Base-by-base conservation (phyloP, 2,113 vertebrate species). In the Percina caprodes region DNA sequence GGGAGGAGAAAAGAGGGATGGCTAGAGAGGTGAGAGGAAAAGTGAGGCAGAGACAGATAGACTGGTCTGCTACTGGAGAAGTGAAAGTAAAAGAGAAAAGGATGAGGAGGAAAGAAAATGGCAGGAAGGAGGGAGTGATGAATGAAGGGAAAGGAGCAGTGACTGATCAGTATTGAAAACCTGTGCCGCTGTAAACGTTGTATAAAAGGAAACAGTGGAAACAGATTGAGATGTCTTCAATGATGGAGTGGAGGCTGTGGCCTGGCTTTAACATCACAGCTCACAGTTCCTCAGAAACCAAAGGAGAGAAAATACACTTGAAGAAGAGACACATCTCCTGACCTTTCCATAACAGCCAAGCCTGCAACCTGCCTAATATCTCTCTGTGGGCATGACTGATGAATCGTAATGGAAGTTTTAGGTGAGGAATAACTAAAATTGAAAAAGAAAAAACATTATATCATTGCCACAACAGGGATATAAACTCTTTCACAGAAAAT, bases 161-260 rank as follows among this genome's bases (percentile, higher is more conserved):
- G 93, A 94, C 93, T 91, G 92, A 94, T 93, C 84, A 83, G 89
- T 90, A 93, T 84, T 91, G 93, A 93, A 91, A 92, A 91, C 63
- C 89, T 77, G 89, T 91, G 90, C 86, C 74, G 86, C 89, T 88
- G 88, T 93, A 92, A 94, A 94, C 16, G 88, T 74, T 74, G 71
- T 54, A 56, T 86, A 86, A 90, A 92, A 86, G 91, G 80, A 88
- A 90, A 80, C 90, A 51, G 77, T 66, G 89, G 88, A 88, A 93
- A 93, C 75, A 76, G 86, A 94, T 92, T 90, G 93, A 94, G 91
- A 93, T 92, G 94, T 95, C 91, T 63, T 80, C 65, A 74, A 30
- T 93, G 94, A 94, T 94, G 94, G 92, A 94, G 92, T 90, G 89
- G 85, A 88, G 79, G 78, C 84, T 75, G 79, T 24, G 68, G 67